These are phyloP conservation scores for Drosophila seclusa DNA, from an alignment of 2,888 invertebrate genomes.

Conservation along the genomic window DNA sequence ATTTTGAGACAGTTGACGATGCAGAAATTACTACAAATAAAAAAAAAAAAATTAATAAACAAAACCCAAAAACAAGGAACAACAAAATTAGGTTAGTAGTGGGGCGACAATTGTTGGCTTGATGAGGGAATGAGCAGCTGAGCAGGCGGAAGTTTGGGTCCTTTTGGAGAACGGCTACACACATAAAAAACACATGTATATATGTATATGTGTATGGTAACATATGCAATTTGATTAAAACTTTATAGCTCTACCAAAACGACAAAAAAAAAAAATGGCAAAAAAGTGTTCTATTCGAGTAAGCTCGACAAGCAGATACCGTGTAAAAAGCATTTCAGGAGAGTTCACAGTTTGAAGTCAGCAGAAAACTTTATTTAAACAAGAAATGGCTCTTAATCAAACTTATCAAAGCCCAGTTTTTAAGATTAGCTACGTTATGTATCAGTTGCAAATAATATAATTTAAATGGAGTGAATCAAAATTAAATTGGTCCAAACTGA, in stretches of 20 bases:
- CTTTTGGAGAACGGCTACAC: background rate
- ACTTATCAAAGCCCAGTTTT: background rate
- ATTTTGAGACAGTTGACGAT: slow-evolving; percentile 71
- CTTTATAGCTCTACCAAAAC: slow-evolving; percentile 2
- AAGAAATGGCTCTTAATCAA: too few species aligned
- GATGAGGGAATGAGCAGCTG: background rate
- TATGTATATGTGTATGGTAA: slow-evolving; percentile 18
- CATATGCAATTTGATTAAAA: slow-evolving; percentile 65
- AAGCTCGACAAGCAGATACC: background rate
- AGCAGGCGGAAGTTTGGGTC: background rate
- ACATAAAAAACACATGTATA: background rate
- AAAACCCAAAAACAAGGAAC: slow-evolving; percentile 8
- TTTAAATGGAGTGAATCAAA: background rate
- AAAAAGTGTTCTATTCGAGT: background rate
- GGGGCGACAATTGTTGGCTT: slow-evolving; percentile 11
- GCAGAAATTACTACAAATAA: slow-evolving; percentile 51
- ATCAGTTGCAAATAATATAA: background rate
- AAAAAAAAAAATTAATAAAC: slow-evolving; percentile 12
- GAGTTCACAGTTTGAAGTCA: background rate
- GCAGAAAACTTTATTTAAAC: background rate
- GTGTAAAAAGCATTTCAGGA: background rate
- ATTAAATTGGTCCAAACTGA: background rate
- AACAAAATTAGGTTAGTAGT: slow-evolving; percentile 49
- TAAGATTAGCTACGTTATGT: background rate
- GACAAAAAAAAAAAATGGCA: slow-evolving; percentile 9